Evolutionary conservation across 2,113 vertebrate genomes (phyloP).

Genomic region (Plotosus lineatus): DNA sequence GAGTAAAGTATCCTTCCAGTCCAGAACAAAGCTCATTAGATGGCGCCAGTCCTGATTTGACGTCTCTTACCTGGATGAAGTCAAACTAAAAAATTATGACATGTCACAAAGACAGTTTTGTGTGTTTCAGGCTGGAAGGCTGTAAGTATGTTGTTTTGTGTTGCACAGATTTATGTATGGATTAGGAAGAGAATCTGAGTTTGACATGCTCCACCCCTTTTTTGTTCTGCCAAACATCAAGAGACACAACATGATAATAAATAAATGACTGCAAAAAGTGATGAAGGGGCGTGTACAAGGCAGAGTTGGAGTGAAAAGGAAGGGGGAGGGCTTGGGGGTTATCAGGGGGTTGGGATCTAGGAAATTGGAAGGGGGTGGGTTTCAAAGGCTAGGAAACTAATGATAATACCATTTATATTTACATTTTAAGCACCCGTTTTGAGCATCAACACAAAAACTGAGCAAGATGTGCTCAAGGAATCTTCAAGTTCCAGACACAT

Average conservation of each 20-base stretch:
- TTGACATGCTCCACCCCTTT: neutral
- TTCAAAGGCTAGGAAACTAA: neutral
- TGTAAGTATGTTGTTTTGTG: neutral
- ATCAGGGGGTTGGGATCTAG: neutral
- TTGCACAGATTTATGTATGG: too few relatives aligned
- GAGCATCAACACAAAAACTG: neutral
- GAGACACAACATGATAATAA: neutral
- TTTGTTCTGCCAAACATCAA: neutral
- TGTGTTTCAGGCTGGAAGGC: neutral
- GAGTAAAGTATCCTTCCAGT: neutral
- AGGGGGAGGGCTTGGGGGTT: neutral
- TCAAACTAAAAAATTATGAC: neutral
- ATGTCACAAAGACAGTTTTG: neutral
- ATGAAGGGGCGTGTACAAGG: neutral
- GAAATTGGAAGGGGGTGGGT: neutral
- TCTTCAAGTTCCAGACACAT: neutral
- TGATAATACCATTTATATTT: neutral
- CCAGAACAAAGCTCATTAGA: neutral
- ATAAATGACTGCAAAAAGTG: neutral
- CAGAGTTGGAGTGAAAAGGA: neutral
- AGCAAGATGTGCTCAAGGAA: neutral
- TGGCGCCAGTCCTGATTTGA: neutral
- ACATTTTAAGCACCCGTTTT: constrained; percentile 11
- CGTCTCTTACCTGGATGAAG: neutral
- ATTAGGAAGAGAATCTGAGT: too few relatives aligned